Evolutionary conservation across 2,888 invertebrate species (phyloP), one percentile per base, ranked within the genome.

Genomic region (Gandaritis pyraliata): DNA sequence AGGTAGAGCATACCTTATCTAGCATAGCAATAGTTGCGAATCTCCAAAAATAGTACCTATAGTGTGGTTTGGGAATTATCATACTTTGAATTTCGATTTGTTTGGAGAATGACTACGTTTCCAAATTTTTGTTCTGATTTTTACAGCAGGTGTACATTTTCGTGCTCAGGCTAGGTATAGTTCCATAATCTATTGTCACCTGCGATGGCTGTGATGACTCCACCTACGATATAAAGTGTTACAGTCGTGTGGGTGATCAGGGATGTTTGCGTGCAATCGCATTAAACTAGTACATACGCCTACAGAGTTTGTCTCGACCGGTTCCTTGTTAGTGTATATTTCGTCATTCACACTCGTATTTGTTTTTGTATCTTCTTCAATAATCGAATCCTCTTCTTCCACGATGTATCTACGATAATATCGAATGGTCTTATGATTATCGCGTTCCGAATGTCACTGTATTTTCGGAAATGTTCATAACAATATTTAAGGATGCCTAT

Each of bases 121-220:
- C 6, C 23, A 23, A 23, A 23, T 23, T n/a, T n/a, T n/a, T n/a
- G 23, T 23, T 6, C 5, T 3, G 23, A 23, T 23, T 23, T 23
- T 0, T 23, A 23, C 23, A 23, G 23, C 6, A 23, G 6, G 5
- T n/a, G n/a, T 8, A 33, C 33, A 7, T 33, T 2, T 23, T 8
- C 10, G 33, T 11, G 8, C 2, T 33, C 10, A 8, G 5, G 33
- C 8, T 33, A 11, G 33, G 33, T 33, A 33, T 6, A 33, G 30
- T 6, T 33, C 33, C 33, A 8, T n/a, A n/a, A n/a, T 58, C 29
- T 46, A 53, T 48, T 53, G 61, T 56, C 52, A 53, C 38, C 52
- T 61, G 48, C 57, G 53, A 30, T 48, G 48, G 50, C 10, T 60
- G 13, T 49, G 61, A 61, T 57, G 59, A 54, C 52, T 52, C 39